Evolutionary conservation across 2,113 vertebrate species (phyloP).

Genomic region (Loxodonta africana): DNA sequence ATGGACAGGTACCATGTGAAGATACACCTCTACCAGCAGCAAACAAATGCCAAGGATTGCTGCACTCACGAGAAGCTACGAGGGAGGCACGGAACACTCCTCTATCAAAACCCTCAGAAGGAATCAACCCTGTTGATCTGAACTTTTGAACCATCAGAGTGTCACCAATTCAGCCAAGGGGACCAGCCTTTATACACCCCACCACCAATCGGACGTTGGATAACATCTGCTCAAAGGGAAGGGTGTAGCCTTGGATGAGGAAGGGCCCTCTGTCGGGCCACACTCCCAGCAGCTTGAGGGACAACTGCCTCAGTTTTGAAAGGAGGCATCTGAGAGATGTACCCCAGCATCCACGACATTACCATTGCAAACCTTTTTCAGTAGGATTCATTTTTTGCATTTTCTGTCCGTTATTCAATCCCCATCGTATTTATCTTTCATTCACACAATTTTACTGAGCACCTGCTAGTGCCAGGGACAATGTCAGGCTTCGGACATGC

Average conservation of each 20-base stretch:
- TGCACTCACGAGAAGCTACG: not conserved
- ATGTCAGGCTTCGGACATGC: not conserved
- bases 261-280: not conserved
- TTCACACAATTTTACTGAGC: not conserved
- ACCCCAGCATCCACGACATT: too few species aligned
- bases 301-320: rapidly evolving
- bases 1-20: not conserved
- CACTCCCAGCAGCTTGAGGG: not conserved
- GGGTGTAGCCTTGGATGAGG: not conserved
- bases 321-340: not conserved
- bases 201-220: rapidly evolving
- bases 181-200: not conserved
- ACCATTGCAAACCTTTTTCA: not conserved
- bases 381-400: rapidly evolving
- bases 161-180: not conserved
- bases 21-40: not conserved
- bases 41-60: not conserved
- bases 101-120: not conserved
- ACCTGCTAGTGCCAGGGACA: too few species aligned
- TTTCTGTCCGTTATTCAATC: not conserved
- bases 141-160: not conserved
- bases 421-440: not conserved
- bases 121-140: not conserved
- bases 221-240: not conserved
- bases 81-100: not conserved